A percentile compares a stretch with the other conserved stretches of the same genome.
These are phyloP conservation scores for Parazoanthus swiftii DNA, from an alignment of 92 coral and sea anemone species.

Conservation along the genomic window DNA sequence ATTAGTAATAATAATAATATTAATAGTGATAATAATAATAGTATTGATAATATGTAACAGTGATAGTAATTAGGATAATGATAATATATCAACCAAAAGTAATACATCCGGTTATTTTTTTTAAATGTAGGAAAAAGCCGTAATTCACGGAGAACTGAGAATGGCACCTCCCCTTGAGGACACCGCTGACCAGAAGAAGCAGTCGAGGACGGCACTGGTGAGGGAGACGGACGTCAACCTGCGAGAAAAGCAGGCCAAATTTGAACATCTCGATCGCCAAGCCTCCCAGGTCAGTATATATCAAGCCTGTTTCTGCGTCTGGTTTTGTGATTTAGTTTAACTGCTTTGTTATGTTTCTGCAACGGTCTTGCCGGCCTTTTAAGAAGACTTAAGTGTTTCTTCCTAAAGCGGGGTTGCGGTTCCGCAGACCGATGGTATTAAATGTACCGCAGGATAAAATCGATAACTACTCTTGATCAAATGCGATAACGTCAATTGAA, in stretches of 20 bases:
- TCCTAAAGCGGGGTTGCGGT: no score
- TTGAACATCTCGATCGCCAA: constrained; percentile 41
- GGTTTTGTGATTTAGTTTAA: background rate
- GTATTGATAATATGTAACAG: no score
- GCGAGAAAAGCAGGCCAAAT: constrained; percentile 34
- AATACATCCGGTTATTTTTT: no score
- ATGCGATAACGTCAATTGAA: background rate
- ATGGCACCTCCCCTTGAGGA: constrained; percentile 3
- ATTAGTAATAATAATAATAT: no score
- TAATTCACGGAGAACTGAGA: constrained; percentile 17
- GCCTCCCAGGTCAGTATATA: constrained; percentile 21
- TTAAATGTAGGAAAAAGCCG: constrained; percentile 16
- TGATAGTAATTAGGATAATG: no score
- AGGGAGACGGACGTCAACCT: constrained; percentile 31
- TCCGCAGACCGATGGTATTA: no score
- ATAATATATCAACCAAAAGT: no score
- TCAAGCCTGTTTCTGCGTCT: background rate
- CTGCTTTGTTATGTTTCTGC: no score
- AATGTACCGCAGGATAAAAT: no score
- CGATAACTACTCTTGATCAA: no score
- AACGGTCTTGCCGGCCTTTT: background rate
- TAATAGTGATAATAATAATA: no score
- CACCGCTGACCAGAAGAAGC: constrained; percentile 17
- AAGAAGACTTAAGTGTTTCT: no score
- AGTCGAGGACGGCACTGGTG: background rate